phyloP scores from a whole-genome alignment of 2,113 vertebrate genomes.

The Brachirus orientalis region DNA sequence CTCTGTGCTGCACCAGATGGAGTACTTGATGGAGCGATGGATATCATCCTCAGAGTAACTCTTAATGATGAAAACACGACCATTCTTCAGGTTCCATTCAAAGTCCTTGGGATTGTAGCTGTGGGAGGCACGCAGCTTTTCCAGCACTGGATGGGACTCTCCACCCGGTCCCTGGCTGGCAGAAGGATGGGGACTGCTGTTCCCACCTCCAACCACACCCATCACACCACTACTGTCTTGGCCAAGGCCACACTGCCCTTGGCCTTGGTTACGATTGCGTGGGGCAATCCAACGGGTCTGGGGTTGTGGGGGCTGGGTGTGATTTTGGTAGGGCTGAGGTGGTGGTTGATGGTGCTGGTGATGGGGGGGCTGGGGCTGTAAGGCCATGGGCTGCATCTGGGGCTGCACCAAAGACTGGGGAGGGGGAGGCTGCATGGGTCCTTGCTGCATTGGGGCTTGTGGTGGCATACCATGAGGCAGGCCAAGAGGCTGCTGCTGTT shows the following conservation, averaged over 20 bases:
- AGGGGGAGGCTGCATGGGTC: constrained; percentile 72
- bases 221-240: constrained; percentile 79
- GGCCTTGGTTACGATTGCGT: constrained; percentile 87
- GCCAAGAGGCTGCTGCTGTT: constrained; percentile 69
- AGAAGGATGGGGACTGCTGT: constrained; percentile 66
- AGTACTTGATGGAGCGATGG: constrained; percentile 99
- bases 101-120: constrained; percentile 98
- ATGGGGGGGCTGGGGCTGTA: constrained; percentile 82
- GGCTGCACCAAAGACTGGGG: constrained; percentile 86
- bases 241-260: constrained; percentile 83
- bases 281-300: constrained; percentile 93
- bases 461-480: constrained; percentile 68
- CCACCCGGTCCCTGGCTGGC: constrained; percentile 72
- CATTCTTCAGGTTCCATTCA: constrained; percentile 96
- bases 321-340: constrained; percentile 88
- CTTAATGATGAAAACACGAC: constrained; percentile 98
- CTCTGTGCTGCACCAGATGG: constrained; percentile 99
- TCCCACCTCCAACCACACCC: constrained; percentile 80
- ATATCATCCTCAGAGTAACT: constrained; percentile 99
- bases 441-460: constrained; percentile 72
- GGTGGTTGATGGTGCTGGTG: constrained; percentile 80
- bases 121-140: constrained; percentile 94
- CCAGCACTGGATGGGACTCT: constrained; percentile 93
- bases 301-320: constrained; percentile 84
- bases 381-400: constrained; percentile 86